Percentiles rank a stretch among this genome's conserved stretches.
These are phyloP conservation scores for Nibea albiflora DNA, from an alignment of 2,113 vertebrate genomes.

Conservation along the genomic window DNA sequence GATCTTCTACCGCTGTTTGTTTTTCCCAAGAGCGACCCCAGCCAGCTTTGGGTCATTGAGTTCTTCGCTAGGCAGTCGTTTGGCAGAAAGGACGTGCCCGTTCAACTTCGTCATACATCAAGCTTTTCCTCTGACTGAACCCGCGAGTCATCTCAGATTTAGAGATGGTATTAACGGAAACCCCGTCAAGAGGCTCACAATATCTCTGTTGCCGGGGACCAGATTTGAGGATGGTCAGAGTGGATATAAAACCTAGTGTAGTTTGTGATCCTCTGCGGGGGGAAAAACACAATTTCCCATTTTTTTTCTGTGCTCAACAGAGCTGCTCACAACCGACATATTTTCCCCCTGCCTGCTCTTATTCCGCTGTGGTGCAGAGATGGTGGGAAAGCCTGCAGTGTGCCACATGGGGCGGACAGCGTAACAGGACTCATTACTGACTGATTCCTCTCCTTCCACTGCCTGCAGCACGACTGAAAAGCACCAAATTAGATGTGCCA, in stretches of 20 bases:
- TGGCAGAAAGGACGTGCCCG: constrained; percentile 23
- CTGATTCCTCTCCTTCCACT: constrained; percentile 46
- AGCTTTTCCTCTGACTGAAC: constrained; percentile 53
- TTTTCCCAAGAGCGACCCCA: constrained; percentile 75
- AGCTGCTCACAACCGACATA: constrained; percentile 3
- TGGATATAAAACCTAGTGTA: constrained; percentile 7
- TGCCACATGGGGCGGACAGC: constrained; percentile 52
- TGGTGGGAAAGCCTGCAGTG: constrained; percentile 50
- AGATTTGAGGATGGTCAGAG: not conserved
- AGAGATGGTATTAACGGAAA: constrained; percentile 23
- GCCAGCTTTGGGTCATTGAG: constrained; percentile 57
- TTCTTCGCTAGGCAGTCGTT: constrained; percentile 36
- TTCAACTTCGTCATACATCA: constrained; percentile 55
- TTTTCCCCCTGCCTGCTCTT: constrained; percentile 22
- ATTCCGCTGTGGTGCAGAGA: constrained; percentile 38
- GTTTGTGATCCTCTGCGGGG: constrained; percentile 3
- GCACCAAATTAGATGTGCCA: constrained; percentile 60
- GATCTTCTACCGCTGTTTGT: constrained; percentile 71
- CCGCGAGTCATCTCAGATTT: constrained; percentile 21
- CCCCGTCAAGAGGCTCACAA: not conserved
- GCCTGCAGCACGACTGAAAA: constrained; percentile 57
- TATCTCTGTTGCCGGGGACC: constrained; percentile 12
- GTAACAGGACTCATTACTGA: constrained; percentile 68
- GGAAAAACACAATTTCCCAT: constrained; percentile 1
- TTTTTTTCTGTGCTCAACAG: not conserved